These are phyloP conservation scores for Amphipoea lucens DNA, from an alignment of 2,888 invertebrate species.

Conservation along the genomic window DNA sequence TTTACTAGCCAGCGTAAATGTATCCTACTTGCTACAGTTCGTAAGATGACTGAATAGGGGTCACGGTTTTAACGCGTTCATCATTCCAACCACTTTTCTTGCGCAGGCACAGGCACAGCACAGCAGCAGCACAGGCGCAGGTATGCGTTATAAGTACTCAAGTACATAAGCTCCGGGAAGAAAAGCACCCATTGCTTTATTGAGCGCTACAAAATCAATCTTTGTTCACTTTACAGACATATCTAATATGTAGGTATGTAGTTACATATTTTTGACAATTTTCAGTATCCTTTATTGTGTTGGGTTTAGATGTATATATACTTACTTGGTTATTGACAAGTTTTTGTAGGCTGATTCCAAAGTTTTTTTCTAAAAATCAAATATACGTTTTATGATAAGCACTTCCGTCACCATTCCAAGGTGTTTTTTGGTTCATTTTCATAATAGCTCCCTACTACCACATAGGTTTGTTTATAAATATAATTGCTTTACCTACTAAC, in stretches of 20 bases:
- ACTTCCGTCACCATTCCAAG: constrained; percentile 12
- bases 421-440: constrained; percentile 24
- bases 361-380: not conserved
- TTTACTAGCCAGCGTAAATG: not conserved
- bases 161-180: not conserved
- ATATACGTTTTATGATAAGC: not conserved
- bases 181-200: not conserved
- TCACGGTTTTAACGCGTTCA: not conserved
- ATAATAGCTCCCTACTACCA: not conserved
- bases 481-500: constrained; percentile 57
- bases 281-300: not conserved
- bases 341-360: not conserved
- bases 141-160: not conserved
- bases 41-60: not conserved
- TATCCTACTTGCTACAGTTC: not conserved
- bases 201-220: not conserved
- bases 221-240: not conserved
- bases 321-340: not conserved
- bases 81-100: not conserved
- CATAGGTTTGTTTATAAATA: constrained; percentile 50
- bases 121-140: too few relatives aligned
- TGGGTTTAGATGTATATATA: not conserved
- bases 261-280: not conserved
- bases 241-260: not conserved
- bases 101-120: too few relatives aligned